Evolutionary conservation across 2,113 vertebrate genomes (phyloP).

Genomic region (Sceloporus tristichus): DNA sequence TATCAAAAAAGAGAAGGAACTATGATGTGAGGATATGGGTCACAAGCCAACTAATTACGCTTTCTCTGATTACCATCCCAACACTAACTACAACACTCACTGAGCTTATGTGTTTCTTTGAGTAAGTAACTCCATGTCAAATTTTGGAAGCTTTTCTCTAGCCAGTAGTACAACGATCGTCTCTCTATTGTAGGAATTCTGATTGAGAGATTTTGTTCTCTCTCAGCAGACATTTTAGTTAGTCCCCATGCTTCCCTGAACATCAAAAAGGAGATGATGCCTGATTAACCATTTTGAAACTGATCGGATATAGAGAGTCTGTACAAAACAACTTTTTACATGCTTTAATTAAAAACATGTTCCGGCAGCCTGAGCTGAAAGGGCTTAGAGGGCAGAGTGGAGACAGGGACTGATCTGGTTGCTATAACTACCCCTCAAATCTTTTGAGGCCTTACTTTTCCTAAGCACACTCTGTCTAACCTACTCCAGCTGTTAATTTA

Average conservation of each 20-base stretch:
- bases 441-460: conserved; percentile 78
- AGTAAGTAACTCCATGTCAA: background rate
- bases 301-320: conserved; percentile 73
- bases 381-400: conserved; percentile 81
- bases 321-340: conserved; percentile 79
- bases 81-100: too few relatives aligned
- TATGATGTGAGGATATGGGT: too few relatives aligned
- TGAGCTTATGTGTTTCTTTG: background rate
- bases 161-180: background rate
- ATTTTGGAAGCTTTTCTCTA: background rate
- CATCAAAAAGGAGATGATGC: conserved; percentile 78
- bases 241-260: conserved; percentile 72
- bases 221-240: conserved; percentile 42
- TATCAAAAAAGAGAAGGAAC: too few relatives aligned
- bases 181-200: conserved; percentile 42
- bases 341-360: conserved; percentile 79
- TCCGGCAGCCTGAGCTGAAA: conserved; percentile 79
- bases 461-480: conserved; percentile 63
- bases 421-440: conserved; percentile 86
- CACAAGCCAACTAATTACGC: background rate
- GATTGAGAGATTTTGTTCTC: conserved; percentile 70
- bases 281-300: conserved; percentile 78
- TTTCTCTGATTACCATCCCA: background rate
- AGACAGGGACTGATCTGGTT: conserved; percentile 82
- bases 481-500: conserved; percentile 66